phyloP scores from a whole-genome alignment of 2,113 vertebrate genomes.

The Rhea pennata region DNA sequence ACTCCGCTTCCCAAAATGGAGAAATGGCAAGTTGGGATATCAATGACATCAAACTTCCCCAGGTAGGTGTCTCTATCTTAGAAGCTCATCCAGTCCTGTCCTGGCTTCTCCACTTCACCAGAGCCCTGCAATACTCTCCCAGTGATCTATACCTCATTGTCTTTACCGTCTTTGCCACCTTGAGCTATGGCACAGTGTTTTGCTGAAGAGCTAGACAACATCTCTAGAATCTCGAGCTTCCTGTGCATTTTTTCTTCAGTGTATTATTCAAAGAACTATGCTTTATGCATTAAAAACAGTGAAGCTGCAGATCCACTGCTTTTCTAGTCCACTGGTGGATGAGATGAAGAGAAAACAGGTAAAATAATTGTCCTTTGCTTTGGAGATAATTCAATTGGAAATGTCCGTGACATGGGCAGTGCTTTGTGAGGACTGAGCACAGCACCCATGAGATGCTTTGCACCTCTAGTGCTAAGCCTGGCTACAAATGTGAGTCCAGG shows the following conservation, averaged over 20 bases:
- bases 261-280: neutral
- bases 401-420: neutral
- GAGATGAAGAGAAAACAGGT: neutral
- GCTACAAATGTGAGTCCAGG: fast-evolving
- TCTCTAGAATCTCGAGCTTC: neutral
- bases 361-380: neutral
- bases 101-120: neutral
- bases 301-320: neutral
- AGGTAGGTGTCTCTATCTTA: slow-evolving; percentile 69
- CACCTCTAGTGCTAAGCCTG: neutral
- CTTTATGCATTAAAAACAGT: neutral
- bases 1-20: slow-evolving; percentile 26
- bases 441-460: neutral
- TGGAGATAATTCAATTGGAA: neutral
- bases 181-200: neutral
- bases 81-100: neutral
- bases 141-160: neutral
- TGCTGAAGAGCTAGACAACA: neutral
- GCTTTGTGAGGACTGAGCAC: neutral
- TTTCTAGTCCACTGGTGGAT: neutral
- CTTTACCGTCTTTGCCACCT: neutral
- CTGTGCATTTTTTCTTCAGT: neutral
- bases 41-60: slow-evolving; percentile 83
- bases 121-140: neutral
- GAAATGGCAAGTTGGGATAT: slow-evolving; percentile 80